A percentile compares a stretch with the other conserved stretches of the same genome.
Conservation (phyloP, 2,113 vertebrate species). For the Myiozetetes cayanensis region DNA sequence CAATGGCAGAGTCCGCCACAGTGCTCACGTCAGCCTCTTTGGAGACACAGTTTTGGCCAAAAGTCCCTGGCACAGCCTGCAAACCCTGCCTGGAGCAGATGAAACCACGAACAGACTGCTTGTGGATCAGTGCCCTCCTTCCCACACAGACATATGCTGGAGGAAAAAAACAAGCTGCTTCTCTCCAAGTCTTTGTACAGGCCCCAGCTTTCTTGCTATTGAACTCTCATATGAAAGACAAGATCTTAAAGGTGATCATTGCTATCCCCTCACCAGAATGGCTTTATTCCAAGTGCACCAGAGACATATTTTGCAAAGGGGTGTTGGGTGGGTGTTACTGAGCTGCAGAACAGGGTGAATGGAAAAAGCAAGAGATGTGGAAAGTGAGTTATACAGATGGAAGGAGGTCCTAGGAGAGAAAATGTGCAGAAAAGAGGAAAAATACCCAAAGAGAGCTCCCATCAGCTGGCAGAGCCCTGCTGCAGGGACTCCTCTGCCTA, state of each 20-base stretch:
- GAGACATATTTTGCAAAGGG: background rate
- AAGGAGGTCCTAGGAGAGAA: background rate
- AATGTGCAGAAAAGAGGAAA: background rate
- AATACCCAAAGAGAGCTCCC: background rate
- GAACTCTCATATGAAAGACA: background rate
- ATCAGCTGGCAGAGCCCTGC: background rate
- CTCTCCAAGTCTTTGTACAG: background rate
- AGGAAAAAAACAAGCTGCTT: constrained; percentile 8
- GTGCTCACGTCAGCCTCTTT: background rate
- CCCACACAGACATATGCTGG: constrained; percentile 43
- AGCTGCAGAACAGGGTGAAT: background rate
- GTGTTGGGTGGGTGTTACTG: accelerated
- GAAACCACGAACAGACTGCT: background rate
- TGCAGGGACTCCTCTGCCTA: background rate
- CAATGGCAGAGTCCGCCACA: background rate
- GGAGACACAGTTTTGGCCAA: background rate
- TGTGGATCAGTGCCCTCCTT: constrained; percentile 37
- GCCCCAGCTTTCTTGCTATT: background rate
- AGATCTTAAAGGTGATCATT: background rate
- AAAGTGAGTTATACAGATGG: background rate
- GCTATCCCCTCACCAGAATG: background rate
- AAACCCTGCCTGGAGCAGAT: background rate
- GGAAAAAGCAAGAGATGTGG: background rate
- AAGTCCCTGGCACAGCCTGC: background rate
- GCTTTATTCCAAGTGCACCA: background rate